Evolutionary conservation across 1,140 invertebrate species (phyloP).

Genomic region (Coelopa frigida): DNA sequence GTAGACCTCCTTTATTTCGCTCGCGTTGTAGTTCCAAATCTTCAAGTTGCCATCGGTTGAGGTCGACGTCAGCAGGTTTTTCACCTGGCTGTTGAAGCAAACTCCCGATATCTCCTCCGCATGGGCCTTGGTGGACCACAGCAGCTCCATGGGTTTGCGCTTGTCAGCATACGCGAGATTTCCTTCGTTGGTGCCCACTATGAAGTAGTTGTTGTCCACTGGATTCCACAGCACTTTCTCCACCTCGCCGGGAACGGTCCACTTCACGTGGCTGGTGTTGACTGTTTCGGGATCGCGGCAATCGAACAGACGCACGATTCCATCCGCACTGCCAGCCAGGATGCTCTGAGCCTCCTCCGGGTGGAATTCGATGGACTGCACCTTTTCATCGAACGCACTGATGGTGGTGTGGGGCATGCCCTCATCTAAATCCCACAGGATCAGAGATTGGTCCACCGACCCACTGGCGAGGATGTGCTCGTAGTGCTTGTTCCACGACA

Average conservation of each 20-base stretch:
- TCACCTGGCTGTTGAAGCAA: slow-evolving; percentile 34
- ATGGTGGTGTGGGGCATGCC: slow-evolving; percentile 66
- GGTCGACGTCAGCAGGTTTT: slow-evolving; percentile 34
- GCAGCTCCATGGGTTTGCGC: slow-evolving; percentile 54
- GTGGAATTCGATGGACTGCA: slow-evolving; percentile 85
- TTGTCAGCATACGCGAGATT: slow-evolving; percentile 73
- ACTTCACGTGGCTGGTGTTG: slow-evolving; percentile 52
- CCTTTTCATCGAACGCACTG: slow-evolving; percentile 69
- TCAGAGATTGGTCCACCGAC: slow-evolving; percentile 79
- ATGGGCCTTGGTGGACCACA: slow-evolving; percentile 76
- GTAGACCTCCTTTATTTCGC: slow-evolving; percentile 46
- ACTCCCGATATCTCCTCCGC: slow-evolving; percentile 70
- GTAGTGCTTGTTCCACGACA: slow-evolving; percentile 82
- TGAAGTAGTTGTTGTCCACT: slow-evolving; percentile 35
- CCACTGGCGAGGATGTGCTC: slow-evolving; percentile 84
- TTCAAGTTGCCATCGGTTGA: slow-evolving; percentile 38
- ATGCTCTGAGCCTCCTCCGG: slow-evolving; percentile 72
- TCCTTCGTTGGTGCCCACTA: slow-evolving; percentile 74
- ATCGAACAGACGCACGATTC: slow-evolving; percentile 67
- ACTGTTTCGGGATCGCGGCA: slow-evolving; percentile 57
- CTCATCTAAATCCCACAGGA: slow-evolving; percentile 90
- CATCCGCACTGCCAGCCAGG: slow-evolving; percentile 66
- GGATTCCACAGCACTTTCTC: slow-evolving; percentile 83
- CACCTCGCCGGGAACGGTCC: slow-evolving; percentile 71
- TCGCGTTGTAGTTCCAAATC: slow-evolving; percentile 37